Evolutionary conservation across 1,140 invertebrate species (phyloP).

Genomic region (Gonioctena quinquepunctata): DNA sequence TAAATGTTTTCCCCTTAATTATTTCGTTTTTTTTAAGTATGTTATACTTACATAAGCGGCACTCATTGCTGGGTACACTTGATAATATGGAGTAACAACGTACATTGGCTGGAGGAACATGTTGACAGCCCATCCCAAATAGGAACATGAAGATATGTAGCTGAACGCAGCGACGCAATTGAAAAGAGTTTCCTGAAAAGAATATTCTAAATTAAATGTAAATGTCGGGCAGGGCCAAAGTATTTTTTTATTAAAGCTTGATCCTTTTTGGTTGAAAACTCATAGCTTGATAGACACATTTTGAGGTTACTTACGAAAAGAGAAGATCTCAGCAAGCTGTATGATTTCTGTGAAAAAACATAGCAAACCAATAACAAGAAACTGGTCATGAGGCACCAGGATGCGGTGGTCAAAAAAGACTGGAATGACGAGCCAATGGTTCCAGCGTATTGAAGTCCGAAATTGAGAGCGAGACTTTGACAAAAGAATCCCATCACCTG

Average conservation of each 20-base stretch:
- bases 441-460: constrained; percentile 68
- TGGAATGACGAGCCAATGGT: constrained; percentile 74
- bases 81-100: constrained; percentile 62
- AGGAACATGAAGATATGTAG: constrained; percentile 74
- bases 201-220: too few species aligned
- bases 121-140: constrained; percentile 75
- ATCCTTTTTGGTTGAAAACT: too few species aligned
- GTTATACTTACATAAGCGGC: constrained; percentile 83
- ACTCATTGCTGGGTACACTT: constrained; percentile 82
- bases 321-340: constrained; percentile 72
- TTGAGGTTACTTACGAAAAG: constrained; percentile 73
- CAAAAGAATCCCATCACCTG: constrained; percentile 74
- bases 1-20: too few species aligned
- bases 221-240: neutral
- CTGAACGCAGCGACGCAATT: constrained; percentile 74
- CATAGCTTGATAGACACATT: too few species aligned
- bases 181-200: constrained; percentile 75
- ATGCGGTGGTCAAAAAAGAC: constrained; percentile 74
- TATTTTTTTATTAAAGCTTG: too few species aligned
- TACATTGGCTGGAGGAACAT: constrained; percentile 71
- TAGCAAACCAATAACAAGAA: constrained; percentile 73
- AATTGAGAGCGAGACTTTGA: constrained; percentile 75
- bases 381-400: constrained; percentile 74
- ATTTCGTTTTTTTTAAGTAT: too few species aligned
- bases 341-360: constrained; percentile 74